These are phyloP conservation scores for Frankliniella intonsa DNA, from an alignment of 2,888 invertebrate genomes.

Conservation along the genomic window DNA sequence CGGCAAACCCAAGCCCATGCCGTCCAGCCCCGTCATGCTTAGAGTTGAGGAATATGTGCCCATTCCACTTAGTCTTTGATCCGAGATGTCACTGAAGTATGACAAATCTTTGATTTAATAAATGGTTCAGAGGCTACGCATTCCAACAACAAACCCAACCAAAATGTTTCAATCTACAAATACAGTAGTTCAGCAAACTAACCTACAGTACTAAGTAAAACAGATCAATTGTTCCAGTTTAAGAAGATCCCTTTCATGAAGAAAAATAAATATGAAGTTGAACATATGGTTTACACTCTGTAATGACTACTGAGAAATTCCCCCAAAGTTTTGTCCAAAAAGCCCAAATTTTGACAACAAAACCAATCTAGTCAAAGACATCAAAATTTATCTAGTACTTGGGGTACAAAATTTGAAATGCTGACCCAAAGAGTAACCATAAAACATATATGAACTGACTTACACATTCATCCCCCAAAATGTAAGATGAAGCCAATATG, in stretches of 20 bases:
- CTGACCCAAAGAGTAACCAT: neutral
- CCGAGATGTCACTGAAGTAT: slow-evolving; percentile 19
- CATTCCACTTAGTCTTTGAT: slow-evolving; percentile 13
- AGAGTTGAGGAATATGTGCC: neutral
- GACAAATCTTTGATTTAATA: neutral
- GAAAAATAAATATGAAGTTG: neutral
- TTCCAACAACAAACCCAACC: neutral
- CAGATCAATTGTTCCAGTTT: neutral
- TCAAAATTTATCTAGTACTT: neutral
- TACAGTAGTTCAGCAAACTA: neutral
- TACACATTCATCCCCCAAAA: neutral
- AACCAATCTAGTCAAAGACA: neutral
- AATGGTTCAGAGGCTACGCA: neutral
- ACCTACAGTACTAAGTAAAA: neutral
- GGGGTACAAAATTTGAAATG: neutral
- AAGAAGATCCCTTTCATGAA: neutral
- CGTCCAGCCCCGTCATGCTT: slow-evolving; percentile 9
- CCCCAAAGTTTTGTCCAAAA: neutral
- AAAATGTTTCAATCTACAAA: neutral
- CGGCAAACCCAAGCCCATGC: slow-evolving; percentile 8
- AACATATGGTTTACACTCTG: neutral
- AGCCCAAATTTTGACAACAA: neutral
- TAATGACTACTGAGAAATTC: neutral
- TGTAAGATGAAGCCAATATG: neutral
- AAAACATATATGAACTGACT: neutral